A percentile compares a stretch with the other conserved stretches of the same genome.
These are phyloP conservation scores for Pocillopora verrucosa DNA, from an alignment of 64 coral and sea anemone genomes.

Conservation along the genomic window DNA sequence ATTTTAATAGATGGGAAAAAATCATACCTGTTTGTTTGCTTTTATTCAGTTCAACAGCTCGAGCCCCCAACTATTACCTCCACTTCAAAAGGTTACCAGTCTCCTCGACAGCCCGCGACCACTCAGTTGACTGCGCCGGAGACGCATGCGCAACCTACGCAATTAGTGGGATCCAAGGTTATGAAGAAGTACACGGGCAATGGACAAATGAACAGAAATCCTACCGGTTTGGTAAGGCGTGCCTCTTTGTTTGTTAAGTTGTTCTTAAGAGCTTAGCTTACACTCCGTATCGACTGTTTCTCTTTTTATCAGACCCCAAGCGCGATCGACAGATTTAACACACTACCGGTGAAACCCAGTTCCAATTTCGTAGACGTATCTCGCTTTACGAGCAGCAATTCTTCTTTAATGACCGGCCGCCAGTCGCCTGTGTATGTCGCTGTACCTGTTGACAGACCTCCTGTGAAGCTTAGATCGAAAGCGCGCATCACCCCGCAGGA, in stretches of 20 bases:
- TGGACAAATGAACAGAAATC: background rate
- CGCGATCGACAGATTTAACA: constrained; percentile 5
- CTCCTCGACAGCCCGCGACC: background rate
- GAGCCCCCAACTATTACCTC: background rate
- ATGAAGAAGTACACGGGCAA: constrained; percentile 60
- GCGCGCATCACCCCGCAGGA: background rate
- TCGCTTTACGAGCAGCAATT: constrained; percentile 4
- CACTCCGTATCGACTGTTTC: background rate
- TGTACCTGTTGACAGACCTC: constrained; percentile 25
- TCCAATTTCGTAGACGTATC: background rate
- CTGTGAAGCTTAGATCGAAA: constrained; percentile 15
- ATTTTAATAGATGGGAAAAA: no score
- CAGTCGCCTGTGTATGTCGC: constrained; percentile 47
- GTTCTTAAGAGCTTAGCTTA: no score
- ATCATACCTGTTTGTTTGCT: background rate
- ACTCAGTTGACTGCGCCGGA: constrained; percentile 2
- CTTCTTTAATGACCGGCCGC: constrained; percentile 6
- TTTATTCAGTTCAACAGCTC: background rate
- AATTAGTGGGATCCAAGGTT: constrained; percentile 9
- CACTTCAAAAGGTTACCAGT: background rate
- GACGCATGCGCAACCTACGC: background rate
- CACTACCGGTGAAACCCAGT: background rate
- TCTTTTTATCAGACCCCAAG: constrained; percentile 2
- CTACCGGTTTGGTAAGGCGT: constrained; percentile 2
- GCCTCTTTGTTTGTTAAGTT: no score